Evolutionary conservation across 1,140 invertebrate species (phyloP), one percentile per base, ranked within the genome.

Genomic region (Drosophila sp.): DNA sequence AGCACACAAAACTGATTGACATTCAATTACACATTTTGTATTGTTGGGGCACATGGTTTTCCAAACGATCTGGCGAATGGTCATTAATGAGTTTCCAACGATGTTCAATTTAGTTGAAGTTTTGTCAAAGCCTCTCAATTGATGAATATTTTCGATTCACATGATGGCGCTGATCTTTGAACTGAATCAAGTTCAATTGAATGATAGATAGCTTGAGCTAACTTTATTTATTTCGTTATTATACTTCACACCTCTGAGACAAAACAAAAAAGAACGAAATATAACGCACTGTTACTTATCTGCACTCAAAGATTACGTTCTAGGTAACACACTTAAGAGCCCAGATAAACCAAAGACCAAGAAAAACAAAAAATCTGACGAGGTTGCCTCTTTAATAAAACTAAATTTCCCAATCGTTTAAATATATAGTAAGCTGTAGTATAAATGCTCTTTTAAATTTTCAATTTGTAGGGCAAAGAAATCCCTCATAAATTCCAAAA

Each of bases 101-200:
- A 70, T 50, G 75, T 76, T 76, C 80, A 66, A 76, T 76, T 40
- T 56, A n/a, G 38, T 44, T 47, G 60, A 47, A 64, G 63, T 50
- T 67, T 74, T 75, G 73, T 74, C 70, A 73, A 73, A 76, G 65
- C 62, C 72, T 63, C 47, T 69, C 41, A 76, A 76, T 76, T 76
- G 73, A 70, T 58, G 56, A 2, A 7, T 41, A 61, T 76, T 70
- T 60, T 64, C 54, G 57, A 44, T 58, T 75, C 72, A 76, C 73
- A 63, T 76, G 72, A 76, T 76, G 41, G 54, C 33, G 32, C 4
- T 69, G 73, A 64, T 63, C 73, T 86, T 69, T 86, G 74, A 86
- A 79, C 74, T 75, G 32, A 23, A 29, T n/a, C n/a, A 47, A 11
- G 50, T 56, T 38, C 47, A 38, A 2, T 4, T 32, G 17, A 72